Conservation (phyloP, 2,888 invertebrate species). For the Drosophila neutralis region DNA sequence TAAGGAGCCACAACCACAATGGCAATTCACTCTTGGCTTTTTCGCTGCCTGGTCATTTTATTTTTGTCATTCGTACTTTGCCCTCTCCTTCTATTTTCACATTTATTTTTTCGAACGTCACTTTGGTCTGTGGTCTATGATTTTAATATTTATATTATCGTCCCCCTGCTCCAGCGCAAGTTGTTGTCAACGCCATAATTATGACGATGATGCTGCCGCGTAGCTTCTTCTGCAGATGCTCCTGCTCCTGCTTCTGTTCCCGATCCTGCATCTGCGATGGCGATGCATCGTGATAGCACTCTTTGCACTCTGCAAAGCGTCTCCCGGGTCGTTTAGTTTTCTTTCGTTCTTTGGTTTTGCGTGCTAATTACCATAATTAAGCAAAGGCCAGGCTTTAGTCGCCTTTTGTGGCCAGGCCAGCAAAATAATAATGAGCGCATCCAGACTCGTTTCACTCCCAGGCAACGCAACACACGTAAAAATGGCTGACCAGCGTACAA, state of each 20-base stretch:
- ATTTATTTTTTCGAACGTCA: conserved; percentile 8
- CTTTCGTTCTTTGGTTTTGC: conserved; percentile 53
- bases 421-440: conserved; percentile 74
- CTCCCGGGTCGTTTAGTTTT: conserved; percentile 62
- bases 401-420: conserved; percentile 72
- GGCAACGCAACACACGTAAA: conserved; percentile 28
- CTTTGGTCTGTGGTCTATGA: conserved; percentile 33
- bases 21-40: conserved; percentile 63
- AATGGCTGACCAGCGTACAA: conserved; percentile 67
- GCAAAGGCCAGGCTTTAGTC: conserved; percentile 81
- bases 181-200: conserved; percentile 54
- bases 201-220: conserved; percentile 3
- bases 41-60: conserved; percentile 27
- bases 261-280: background rate
- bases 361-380: conserved; percentile 79
- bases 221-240: conserved; percentile 2
- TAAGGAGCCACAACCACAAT: conserved; percentile 56
- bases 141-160: conserved; percentile 67
- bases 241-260: background rate
- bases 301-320: conserved; percentile 41
- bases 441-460: conserved; percentile 1
- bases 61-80: background rate
- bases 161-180: background rate
- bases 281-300: conserved; percentile 43
- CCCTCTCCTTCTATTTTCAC: background rate